phyloP scores from a whole-genome alignment of 2,888 invertebrate species.

The Morpho helenor region DNA sequence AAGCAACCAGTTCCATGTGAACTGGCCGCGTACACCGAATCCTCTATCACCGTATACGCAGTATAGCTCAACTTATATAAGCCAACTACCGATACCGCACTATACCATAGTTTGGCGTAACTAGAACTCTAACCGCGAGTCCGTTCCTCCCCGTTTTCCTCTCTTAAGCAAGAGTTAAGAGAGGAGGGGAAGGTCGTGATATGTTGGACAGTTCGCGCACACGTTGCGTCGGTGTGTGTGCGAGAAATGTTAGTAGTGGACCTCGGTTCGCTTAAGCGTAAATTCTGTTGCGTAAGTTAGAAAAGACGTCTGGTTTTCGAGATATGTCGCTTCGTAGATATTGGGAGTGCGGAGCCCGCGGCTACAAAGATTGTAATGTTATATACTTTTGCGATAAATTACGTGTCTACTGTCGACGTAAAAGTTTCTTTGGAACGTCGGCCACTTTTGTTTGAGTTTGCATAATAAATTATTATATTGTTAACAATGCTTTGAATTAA shows the following conservation, averaged over 20 bases:
- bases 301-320: conserved; percentile 68
- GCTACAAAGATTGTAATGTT: conserved; percentile 35
- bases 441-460: conserved; percentile 9
- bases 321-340: conserved; percentile 59
- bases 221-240: conserved; percentile 74
- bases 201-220: conserved; percentile 48
- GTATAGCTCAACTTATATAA: conserved; percentile 40
- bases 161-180: conserved; percentile 38
- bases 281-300: conserved; percentile 76
- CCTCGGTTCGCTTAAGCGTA: conserved; percentile 73
- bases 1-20: conserved; percentile 39
- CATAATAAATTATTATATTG: background rate
- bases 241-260: conserved; percentile 68
- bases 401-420: conserved; percentile 17
- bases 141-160: conserved; percentile 48
- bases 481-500: background rate
- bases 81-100: conserved; percentile 64
- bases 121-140: conserved; percentile 67
- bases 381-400: conserved; percentile 21
- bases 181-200: conserved; percentile 41
- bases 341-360: conserved; percentile 45
- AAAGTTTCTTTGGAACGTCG: conserved; percentile 16
- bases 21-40: conserved; percentile 35
- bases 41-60: conserved; percentile 29
- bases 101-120: conserved; percentile 70